These are phyloP conservation scores for Puntigrus tetrazona DNA, from an alignment of 2,113 vertebrate species.

Conservation along the genomic window DNA sequence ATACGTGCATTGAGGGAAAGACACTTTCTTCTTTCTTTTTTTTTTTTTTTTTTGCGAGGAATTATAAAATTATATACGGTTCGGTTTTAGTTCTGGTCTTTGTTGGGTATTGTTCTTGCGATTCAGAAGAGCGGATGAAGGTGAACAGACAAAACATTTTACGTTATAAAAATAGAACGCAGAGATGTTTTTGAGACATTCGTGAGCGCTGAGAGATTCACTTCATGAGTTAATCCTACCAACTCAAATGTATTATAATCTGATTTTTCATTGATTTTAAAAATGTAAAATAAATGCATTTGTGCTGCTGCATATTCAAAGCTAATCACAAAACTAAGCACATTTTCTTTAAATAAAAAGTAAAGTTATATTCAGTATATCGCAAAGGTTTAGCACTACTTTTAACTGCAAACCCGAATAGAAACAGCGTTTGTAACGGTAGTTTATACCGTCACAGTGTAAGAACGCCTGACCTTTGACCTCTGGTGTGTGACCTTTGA, in stretches of 20 bases:
- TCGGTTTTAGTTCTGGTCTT: conserved; percentile 19
- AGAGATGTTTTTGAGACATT: not conserved
- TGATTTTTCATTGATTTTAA: not conserved
- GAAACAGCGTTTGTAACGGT: not conserved
- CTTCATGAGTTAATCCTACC: too few relatives aligned
- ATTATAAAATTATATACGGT: conserved; percentile 28
- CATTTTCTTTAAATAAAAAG: not conserved
- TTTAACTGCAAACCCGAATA: not conserved
- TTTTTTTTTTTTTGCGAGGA: conserved; percentile 17
- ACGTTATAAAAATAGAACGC: not conserved
- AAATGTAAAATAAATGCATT: not conserved
- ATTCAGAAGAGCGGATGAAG: not conserved
- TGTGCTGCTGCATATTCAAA: not conserved
- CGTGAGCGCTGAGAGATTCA: too few relatives aligned
- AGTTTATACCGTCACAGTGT: not conserved
- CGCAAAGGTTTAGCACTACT: too few relatives aligned
- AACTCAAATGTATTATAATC: too few relatives aligned
- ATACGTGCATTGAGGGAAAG: not conserved
- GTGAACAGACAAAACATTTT: conserved; percentile 26
- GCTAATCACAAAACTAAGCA: not conserved
- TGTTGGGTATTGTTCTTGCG: not conserved
- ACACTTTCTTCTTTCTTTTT: conserved; percentile 12
- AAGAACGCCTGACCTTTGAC: not conserved
- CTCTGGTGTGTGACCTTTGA: not conserved
- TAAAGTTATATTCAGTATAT: too few relatives aligned